phyloP scores from a whole-genome alignment of 2,888 invertebrate genomes.

The Siphlonurus alternatus region DNA sequence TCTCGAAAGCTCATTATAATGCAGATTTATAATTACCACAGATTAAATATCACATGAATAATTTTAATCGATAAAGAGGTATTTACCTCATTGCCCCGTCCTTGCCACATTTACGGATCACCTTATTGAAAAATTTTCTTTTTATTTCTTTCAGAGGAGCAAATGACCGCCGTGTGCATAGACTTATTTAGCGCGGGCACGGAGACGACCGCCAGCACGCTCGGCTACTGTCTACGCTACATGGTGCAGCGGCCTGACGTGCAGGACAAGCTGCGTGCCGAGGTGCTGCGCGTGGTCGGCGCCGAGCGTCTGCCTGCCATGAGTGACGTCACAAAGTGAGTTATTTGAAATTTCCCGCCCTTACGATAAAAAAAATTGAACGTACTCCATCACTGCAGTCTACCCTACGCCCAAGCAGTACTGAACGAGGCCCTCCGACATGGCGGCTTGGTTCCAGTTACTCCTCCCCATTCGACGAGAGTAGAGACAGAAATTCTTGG shows the following conservation, averaged over 20 bases:
- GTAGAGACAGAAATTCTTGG: neutral
- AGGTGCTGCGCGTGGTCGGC: conserved; percentile 45
- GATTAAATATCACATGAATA: too few species aligned
- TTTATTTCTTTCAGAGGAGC: neutral
- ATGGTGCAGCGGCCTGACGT: conserved; percentile 37
- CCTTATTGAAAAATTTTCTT: neutral
- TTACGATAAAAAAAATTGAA: neutral
- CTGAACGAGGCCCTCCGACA: neutral
- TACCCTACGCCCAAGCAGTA: neutral
- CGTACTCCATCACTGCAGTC: neutral
- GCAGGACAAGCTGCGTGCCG: conserved; percentile 37
- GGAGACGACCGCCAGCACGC: neutral
- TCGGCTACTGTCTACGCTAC: neutral
- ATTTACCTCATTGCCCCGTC: too few species aligned
- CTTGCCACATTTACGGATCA: too few species aligned
- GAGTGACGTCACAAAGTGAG: conserved; percentile 38
- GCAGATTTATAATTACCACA: too few species aligned
- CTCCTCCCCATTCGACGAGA: neutral
- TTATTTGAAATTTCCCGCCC: conserved; percentile 7
- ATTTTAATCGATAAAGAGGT: too few species aligned
- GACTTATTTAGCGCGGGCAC: neutral
- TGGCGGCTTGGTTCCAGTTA: neutral
- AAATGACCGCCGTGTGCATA: neutral
- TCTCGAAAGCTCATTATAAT: too few species aligned
- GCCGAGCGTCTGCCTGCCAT: conserved; percentile 37